Evolutionary conservation across 2,888 invertebrate genomes (phyloP).

Genomic region (Gryllus longicercus): DNA sequence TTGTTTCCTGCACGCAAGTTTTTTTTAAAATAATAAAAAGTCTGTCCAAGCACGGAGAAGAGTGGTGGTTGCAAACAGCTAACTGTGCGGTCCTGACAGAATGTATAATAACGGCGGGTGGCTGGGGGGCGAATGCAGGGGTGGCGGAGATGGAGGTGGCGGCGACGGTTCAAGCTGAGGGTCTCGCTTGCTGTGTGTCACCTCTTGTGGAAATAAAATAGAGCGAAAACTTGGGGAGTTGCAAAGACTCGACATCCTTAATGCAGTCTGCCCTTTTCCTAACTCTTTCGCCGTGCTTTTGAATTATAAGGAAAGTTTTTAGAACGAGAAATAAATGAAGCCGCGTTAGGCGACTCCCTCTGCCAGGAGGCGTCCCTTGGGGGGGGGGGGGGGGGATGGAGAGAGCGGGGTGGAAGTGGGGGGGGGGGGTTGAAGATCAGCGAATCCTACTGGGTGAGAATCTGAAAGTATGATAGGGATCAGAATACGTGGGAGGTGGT

Average conservation of each 20-base stretch:
- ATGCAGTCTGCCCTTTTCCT: slow-evolving; percentile 30
- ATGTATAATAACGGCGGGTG: slow-evolving; percentile 29
- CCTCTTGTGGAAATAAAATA: slow-evolving; percentile 33
- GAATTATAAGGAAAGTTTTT: slow-evolving; percentile 31
- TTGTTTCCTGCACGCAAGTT: slow-evolving; percentile 24
- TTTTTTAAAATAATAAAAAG: slow-evolving; percentile 27
- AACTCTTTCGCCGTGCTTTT: slow-evolving; percentile 30
- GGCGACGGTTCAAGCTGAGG: background rate
- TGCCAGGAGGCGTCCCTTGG: background rate
- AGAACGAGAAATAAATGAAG: slow-evolving; percentile 11
- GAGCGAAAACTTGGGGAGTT: slow-evolving; percentile 31
- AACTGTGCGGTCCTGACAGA: slow-evolving; percentile 28
- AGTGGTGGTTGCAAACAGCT: slow-evolving; percentile 4
- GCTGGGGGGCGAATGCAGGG: background rate
- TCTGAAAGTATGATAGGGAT: too few relatives aligned
- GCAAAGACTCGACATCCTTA: slow-evolving; percentile 31
- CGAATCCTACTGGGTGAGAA: too few relatives aligned
- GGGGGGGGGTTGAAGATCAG: background rate
- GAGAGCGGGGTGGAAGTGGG: background rate
- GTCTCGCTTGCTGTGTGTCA: slow-evolving; percentile 25
- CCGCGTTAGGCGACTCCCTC: background rate
- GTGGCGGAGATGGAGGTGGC: background rate
- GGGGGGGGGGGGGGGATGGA: background rate
- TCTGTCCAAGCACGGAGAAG: background rate
- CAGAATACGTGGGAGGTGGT: too few relatives aligned